These are phyloP conservation scores for Rhyacichthys aspro DNA, from an alignment of 2,797 vertebrate species.

Conservation along the genomic window DNA sequence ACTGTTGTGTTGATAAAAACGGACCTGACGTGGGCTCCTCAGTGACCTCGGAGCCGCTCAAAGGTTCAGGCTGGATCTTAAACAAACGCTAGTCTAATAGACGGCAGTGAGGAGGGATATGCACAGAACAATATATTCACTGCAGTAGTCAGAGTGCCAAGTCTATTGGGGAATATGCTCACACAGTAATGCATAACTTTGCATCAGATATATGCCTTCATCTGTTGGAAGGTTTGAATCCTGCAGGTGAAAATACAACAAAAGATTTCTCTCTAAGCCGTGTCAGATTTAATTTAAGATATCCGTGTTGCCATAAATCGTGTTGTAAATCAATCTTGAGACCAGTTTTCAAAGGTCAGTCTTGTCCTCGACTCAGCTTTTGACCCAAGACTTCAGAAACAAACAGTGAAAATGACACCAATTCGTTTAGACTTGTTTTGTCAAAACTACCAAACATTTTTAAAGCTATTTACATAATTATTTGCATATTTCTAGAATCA, in stretches of 20 bases:
- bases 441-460: neutral
- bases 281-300: slow-evolving; percentile 1
- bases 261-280: neutral
- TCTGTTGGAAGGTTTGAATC: neutral
- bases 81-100: too few species aligned
- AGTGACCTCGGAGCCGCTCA: too few species aligned
- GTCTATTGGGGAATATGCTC: slow-evolving; percentile 15
- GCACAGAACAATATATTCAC: neutral
- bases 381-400: too few species aligned
- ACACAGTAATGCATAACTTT: slow-evolving; percentile 1
- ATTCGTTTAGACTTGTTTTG: neutral
- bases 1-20: too few species aligned
- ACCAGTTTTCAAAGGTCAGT: too few species aligned
- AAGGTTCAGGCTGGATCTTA: too few species aligned
- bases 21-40: too few species aligned
- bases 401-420: too few species aligned
- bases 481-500: neutral
- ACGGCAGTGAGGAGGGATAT: neutral
- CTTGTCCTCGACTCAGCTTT: too few species aligned
- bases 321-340: too few species aligned
- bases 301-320: too few species aligned
- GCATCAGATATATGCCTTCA: slow-evolving; percentile 11
- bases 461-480: neutral
- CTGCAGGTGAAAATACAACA: neutral
- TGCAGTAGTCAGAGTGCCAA: too few species aligned